Base-by-base conservation (phyloP, 2,888 invertebrate genomes). In the Halictus quadricinctus region DNA sequence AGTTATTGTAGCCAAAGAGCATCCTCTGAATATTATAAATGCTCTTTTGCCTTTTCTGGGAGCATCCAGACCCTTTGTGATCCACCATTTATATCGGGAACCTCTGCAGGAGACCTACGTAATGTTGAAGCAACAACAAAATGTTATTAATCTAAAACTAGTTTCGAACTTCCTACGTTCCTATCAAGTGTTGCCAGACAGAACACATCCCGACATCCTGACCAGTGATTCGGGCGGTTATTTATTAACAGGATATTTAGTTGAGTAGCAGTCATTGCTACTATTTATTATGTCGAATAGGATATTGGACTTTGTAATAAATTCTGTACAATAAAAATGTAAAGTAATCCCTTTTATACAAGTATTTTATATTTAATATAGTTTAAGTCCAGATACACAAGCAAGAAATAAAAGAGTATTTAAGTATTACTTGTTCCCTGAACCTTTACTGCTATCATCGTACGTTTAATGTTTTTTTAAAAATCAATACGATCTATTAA, bases 141-240 rank as follows among this genome's bases (percentile, higher is more conserved):
- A 97, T 93, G 96, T 97, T 29, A 96, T 98, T 15, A 97, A 97
- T 92, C 95, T 99, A 66, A 96, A 96, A 93, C 95, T 99, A 15
- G 96, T 97, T 66, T 97, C 97, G 89, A 98, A 97, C 92, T 99
- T 99, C 96, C 95, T 98, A 94, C 96, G 99, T 88, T 96, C 97
- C 90, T 98, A 98, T 95, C 99, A 99, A 96, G 97, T 98, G 50
- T 95, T 98, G 86, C 97, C 97, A 2, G 97, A 98, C 88, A 96
- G 99, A 94, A 99, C 99, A 29, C 99, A 99, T 95, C 99, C 99
- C 1, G 97, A 98, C 93, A 98, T 99, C 58, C 96, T 96, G 91
- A 99, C 99, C 97, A 97, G 97, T 93, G 97, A 97, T 72, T 96
- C 96, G 83, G 98, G 99, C 92, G 99, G 99, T 1, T 99, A 97